phyloP scores from a whole-genome alignment of 2,113 vertebrate species.

The Mustela lutreola region DNA sequence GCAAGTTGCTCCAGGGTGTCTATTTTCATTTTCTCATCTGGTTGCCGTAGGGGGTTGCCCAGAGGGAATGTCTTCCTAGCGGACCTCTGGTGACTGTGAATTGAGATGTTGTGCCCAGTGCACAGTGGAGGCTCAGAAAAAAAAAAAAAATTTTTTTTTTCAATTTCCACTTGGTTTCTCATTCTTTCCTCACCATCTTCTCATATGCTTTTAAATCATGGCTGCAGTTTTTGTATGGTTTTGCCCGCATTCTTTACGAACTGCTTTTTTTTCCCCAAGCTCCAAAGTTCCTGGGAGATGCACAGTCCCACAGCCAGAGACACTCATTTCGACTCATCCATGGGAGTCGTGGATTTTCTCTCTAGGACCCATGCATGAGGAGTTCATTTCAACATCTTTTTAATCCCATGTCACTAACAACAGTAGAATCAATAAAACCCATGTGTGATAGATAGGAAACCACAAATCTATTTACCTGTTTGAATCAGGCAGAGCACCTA shows the following conservation, averaged over 20 bases:
- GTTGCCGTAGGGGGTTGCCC: not conserved
- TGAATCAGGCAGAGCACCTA: conserved; percentile 62
- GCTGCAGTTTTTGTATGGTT: conserved; percentile 47
- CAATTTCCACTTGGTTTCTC: conserved; percentile 44
- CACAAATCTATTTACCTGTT: conserved; percentile 77
- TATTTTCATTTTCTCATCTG: not conserved
- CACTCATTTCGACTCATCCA: conserved; percentile 21
- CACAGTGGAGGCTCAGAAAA: not conserved
- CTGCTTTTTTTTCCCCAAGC: conserved; percentile 5
- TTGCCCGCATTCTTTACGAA: conserved; percentile 2
- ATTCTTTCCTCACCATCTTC: conserved; percentile 26
- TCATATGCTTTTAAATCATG: not conserved
- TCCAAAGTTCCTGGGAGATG: conserved; percentile 37
- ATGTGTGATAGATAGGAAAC: conserved; percentile 48
- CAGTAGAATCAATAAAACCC: conserved; percentile 62
- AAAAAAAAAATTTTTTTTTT: not conserved
- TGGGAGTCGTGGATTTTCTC: conserved; percentile 42
- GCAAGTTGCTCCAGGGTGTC: not conserved
- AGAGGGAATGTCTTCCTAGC: not conserved
- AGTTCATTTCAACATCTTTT: conserved; percentile 77
- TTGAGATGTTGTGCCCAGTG: not conserved
- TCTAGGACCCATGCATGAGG: conserved; percentile 19
- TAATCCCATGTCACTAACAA: conserved; percentile 73
- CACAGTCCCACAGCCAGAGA: conserved; percentile 11
- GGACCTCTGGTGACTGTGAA: not conserved